These are phyloP conservation scores for Aphrophora alni DNA, from an alignment of 2,888 invertebrate species.

Conservation along the genomic window DNA sequence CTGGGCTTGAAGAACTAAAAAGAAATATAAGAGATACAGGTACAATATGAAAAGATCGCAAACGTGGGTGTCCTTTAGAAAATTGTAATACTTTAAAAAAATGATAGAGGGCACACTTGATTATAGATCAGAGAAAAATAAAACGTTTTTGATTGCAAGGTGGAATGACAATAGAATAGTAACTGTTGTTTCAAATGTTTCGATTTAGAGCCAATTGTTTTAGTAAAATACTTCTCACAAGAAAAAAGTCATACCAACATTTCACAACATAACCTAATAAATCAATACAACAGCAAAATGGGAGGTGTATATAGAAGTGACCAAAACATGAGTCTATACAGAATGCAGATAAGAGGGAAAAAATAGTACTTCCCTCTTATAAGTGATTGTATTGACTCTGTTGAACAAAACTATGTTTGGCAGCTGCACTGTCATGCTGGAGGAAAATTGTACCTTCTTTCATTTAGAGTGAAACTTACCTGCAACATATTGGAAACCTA, in stretches of 20 bases:
- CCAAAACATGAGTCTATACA: slow-evolving; percentile 51
- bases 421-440: slow-evolving; percentile 46
- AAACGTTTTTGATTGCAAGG: slow-evolving; percentile 23
- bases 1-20: slow-evolving; percentile 10
- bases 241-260: slow-evolving; percentile 46
- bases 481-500: slow-evolving; percentile 17
- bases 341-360: slow-evolving; percentile 49
- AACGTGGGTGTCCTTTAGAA: background rate
- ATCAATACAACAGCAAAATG: no score
- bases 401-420: slow-evolving; percentile 52
- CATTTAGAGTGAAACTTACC: slow-evolving; percentile 47
- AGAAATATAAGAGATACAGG: slow-evolving; percentile 28
- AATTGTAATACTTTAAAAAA: background rate
- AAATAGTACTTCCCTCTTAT: slow-evolving; percentile 53
- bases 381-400: slow-evolving; percentile 49
- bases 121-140: slow-evolving; percentile 12
- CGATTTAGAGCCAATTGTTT: slow-evolving; percentile 24
- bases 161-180: slow-evolving; percentile 41
- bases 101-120: slow-evolving; percentile 16
- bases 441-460: slow-evolving; percentile 47
- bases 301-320: slow-evolving; percentile 50
- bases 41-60: slow-evolving; percentile 29
- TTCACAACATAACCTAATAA: slow-evolving; percentile 47
- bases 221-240: slow-evolving; percentile 44
- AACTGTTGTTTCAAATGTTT: slow-evolving; percentile 24